Evolutionary conservation across 2,113 vertebrate genomes (phyloP).

Genomic region (Mus spicilegus): DNA sequence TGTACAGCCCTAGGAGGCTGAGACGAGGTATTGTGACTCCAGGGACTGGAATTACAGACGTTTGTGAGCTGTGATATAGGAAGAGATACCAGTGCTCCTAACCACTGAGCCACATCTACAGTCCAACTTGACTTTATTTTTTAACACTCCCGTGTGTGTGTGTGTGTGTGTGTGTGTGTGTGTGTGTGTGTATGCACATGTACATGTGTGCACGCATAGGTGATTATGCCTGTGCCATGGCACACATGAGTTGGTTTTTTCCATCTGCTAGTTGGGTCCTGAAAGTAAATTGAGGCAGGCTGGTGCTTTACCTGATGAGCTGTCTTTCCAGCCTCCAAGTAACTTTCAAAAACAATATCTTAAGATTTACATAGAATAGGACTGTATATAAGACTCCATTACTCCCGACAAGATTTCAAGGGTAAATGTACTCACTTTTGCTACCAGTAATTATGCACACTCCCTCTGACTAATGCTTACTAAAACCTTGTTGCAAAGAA

Average conservation of each 20-base stretch:
- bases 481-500: conserved; percentile 49
- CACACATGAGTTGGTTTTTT: not conserved
- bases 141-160: not conserved
- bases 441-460: conserved; percentile 29
- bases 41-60: not conserved
- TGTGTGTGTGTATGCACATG: not conserved
- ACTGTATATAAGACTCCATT: not conserved
- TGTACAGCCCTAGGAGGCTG: not conserved
- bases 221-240: too few species aligned
- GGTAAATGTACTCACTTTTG: conserved; percentile 32
- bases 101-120: not conserved
- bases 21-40: not conserved
- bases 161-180: not conserved
- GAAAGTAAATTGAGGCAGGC: not conserved
- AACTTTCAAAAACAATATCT: not conserved
- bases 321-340: not conserved
- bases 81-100: not conserved
- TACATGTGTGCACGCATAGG: too few species aligned
- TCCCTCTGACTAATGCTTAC: not conserved
- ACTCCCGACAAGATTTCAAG: conserved; percentile 35
- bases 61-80: not conserved
- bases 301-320: not conserved
- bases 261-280: not conserved
- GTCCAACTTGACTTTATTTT: not conserved
- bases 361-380: conserved; percentile 45